phyloP scores from a whole-genome alignment of 2,888 invertebrate genomes.

The Cantharis flavilabris region DNA sequence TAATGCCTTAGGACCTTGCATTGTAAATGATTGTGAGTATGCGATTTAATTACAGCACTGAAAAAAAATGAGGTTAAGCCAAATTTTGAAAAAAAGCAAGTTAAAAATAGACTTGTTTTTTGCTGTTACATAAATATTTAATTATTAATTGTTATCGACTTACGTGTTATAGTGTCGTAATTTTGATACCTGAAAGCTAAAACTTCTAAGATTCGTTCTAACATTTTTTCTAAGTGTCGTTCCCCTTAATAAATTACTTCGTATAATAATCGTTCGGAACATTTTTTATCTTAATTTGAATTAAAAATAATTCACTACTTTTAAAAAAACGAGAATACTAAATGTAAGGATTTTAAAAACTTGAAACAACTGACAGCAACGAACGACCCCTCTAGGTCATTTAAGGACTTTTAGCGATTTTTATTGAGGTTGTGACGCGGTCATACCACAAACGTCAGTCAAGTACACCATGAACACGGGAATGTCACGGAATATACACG shows the following conservation, averaged over 20 bases:
- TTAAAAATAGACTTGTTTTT: constrained; percentile 22
- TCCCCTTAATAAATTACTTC: constrained; percentile 70
- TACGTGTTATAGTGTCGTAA: constrained; percentile 66
- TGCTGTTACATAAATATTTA: constrained; percentile 2
- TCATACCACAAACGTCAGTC: constrained; percentile 4
- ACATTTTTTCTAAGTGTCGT: constrained; percentile 62
- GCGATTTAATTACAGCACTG: constrained; percentile 8
- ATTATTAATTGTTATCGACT: constrained; percentile 26
- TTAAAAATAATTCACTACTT: background rate
- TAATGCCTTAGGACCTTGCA: constrained; percentile 20
- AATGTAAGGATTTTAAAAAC: constrained; percentile 1
- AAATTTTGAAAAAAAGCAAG: background rate
- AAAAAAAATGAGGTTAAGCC: constrained; percentile 1
- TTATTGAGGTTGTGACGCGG: constrained; percentile 17
- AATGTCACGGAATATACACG: constrained; percentile 8
- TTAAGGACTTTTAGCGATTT: constrained; percentile 14
- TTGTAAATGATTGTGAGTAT: constrained; percentile 28
- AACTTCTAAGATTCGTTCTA: constrained; percentile 64
- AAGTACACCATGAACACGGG: constrained; percentile 5
- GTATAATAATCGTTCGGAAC: constrained; percentile 74
- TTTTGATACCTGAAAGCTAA: constrained; percentile 65
- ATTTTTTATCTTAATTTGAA: constrained; percentile 50
- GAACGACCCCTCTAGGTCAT: constrained; percentile 19
- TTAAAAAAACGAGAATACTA: background rate
- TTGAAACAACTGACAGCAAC: constrained; percentile 1